Evolutionary conservation across 2,888 invertebrate genomes (phyloP), one percentile per base, ranked within the genome.

Genomic region (Malthinus flaveolus): DNA sequence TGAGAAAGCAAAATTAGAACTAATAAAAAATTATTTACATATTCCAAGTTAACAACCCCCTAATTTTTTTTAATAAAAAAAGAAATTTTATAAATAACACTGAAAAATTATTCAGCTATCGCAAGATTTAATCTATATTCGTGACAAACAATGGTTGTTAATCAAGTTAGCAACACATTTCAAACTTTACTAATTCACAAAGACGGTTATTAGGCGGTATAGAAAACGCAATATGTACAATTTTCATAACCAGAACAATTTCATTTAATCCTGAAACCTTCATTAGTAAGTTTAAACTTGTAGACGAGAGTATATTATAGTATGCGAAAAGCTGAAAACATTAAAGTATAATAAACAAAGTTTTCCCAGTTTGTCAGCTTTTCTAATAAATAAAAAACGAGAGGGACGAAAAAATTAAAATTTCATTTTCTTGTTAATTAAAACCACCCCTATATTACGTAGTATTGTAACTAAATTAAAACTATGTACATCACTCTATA

Each of bases 91-190:
- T 23, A 23, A 23, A 23, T 23, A 23, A 23, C 23, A 23, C 5
- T 15, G 35, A 47, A 47, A 47, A 34, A 15, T 11, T 35, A 32
- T 35, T 33, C 33, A 15, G 34, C 23, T 51, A 51, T 51, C 50
- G 32, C 8, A 7, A 44, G 34, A 39, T 32, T 51, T 44, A 32
- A 51, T 51, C 50, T 9, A 51, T 13, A 11, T 44, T 51, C 50
- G 50, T 51, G 50, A 51, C 50, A 51, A 51, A 44, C 50, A 42
- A 15, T 33, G n/a, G 32, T 42, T 44, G 50, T 51, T 42, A 51
- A 51, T 51, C 50, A 51, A 44, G 50, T 44, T 33, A 32, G 46
- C 32, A 39, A 44, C 39, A 51, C 12, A 42, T 51, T 51, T 39
- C 42, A 32, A 39, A 31, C 32, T 11, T 34, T 44, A 44, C 50